Evolutionary conservation across 2,888 invertebrate species (phyloP).

Genomic region (Polydrusus pterygomalis): DNA sequence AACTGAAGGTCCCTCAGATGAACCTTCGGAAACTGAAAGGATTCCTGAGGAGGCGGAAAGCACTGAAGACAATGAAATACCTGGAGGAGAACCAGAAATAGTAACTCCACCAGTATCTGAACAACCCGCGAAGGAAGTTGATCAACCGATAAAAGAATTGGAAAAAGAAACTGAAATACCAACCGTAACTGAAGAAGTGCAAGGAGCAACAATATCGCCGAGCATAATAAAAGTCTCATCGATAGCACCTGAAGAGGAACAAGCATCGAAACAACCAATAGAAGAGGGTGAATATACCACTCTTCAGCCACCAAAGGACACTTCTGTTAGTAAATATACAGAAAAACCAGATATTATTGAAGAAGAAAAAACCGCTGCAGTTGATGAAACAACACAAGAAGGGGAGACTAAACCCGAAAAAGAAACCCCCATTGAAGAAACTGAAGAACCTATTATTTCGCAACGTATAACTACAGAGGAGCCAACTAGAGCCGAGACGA

Average conservation of each 20-base stretch:
- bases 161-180: conserved; percentile 11
- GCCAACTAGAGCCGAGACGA: neutral
- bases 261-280: conserved; percentile 1
- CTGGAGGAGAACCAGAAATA: conserved; percentile 42
- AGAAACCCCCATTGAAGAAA: conserved; percentile 13
- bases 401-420: conserved; percentile 41
- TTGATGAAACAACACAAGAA: conserved; percentile 11
- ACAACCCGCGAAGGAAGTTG: neutral
- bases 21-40: conserved; percentile 24
- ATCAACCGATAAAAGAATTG: neutral
- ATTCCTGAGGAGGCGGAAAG: conserved; percentile 25
- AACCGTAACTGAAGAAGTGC: neutral
- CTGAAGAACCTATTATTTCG: conserved; percentile 36
- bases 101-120: neutral
- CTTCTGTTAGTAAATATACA: neutral
- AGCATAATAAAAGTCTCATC: neutral
- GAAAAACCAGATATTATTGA: conserved; percentile 30
- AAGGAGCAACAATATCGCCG: neutral
- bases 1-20: conserved; percentile 32
- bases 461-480: conserved; percentile 32
- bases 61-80: conserved; percentile 39
- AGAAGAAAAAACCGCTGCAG: conserved; percentile 22
- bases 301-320: neutral
- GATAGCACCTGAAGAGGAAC: neutral
- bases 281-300: neutral